Conservation (phyloP, 2,888 invertebrate species). For the Acleris cristana region DNA sequence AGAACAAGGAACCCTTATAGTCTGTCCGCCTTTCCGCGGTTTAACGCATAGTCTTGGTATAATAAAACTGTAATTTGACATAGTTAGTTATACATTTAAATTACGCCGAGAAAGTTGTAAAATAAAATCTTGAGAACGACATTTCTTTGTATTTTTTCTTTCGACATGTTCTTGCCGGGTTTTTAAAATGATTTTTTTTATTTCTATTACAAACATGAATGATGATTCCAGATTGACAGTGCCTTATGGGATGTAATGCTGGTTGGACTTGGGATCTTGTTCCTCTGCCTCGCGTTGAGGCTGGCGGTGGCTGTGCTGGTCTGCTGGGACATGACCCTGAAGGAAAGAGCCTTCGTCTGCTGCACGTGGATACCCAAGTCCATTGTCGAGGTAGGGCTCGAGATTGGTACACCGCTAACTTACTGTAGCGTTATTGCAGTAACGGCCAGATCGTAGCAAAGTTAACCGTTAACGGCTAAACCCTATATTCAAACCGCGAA, state of each 20-base stretch:
- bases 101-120: too few species aligned
- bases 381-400: constrained; percentile 85
- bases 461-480: too few species aligned
- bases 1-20: too few species aligned
- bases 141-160: background rate
- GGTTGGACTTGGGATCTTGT: constrained; percentile 66
- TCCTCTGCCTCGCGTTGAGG: constrained; percentile 61
- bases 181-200: background rate
- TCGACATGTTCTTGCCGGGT: background rate
- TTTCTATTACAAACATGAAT: background rate
- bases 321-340: constrained; percentile 76
- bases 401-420: too few species aligned
- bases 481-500: too few species aligned
- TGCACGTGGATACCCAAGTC: constrained; percentile 88
- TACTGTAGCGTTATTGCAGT: too few species aligned
- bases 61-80: too few species aligned
- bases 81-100: too few species aligned
- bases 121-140: too few species aligned
- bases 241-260: constrained; percentile 57
- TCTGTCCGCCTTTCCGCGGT: too few species aligned
- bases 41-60: too few species aligned
- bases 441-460: too few species aligned
- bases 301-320: constrained; percentile 58
- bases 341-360: constrained; percentile 86
- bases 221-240: constrained; percentile 57